Evolutionary conservation across 2,113 vertebrate species (phyloP).

Genomic region (Pterocles burchelli): DNA sequence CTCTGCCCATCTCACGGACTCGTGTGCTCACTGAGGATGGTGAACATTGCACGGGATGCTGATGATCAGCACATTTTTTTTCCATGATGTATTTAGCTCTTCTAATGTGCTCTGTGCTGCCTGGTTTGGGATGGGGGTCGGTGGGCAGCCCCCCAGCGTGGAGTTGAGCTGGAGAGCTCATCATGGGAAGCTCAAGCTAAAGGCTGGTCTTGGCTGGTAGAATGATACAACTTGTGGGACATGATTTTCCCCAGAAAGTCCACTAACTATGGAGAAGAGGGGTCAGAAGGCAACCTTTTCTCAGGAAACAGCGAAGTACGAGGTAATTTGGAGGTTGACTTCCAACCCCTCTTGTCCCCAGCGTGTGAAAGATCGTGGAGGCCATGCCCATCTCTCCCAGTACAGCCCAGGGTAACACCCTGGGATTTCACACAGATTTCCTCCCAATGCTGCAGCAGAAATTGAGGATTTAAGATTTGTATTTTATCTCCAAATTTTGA

Average conservation of each 20-base stretch:
- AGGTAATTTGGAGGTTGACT: not conserved
- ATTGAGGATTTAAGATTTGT: not conserved
- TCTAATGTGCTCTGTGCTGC: not conserved
- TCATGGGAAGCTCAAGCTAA: not conserved
- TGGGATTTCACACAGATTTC: not conserved
- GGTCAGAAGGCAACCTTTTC: not conserved
- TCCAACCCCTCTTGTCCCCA: not conserved
- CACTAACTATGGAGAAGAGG: not conserved
- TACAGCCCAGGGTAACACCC: rapidly evolving
- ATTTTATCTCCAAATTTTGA: not conserved
- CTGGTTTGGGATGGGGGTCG: not conserved
- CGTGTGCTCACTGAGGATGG: not conserved
- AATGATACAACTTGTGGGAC: rapidly evolving
- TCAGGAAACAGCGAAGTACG: not conserved
- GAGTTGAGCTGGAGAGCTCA: not conserved
- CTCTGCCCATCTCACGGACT: not conserved
- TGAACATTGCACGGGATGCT: not conserved
- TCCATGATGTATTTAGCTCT: not conserved
- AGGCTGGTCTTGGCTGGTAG: not conserved
- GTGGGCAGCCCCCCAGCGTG: not conserved
- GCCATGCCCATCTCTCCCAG: not conserved
- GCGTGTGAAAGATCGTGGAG: not conserved
- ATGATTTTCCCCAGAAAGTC: not conserved
- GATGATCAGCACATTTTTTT: not conserved
- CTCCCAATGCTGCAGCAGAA: not conserved